Conservation (phyloP, 2,797 vertebrate genomes). For the Poeciliopsis presidionis region DNA sequence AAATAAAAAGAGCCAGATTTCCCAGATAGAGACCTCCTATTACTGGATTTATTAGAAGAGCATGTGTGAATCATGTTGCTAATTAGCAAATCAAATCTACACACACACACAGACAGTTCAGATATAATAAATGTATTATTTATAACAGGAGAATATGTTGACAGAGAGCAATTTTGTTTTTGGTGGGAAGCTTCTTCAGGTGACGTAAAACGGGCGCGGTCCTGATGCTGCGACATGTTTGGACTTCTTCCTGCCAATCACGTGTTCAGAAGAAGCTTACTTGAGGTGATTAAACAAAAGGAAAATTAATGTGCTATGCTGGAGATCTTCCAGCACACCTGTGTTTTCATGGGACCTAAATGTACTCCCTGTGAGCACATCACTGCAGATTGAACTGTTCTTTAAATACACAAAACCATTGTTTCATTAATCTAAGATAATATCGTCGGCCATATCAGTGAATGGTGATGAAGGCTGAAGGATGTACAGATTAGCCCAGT, state of each 20-base stretch:
- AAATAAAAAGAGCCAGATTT: constrained; percentile 41
- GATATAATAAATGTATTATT: not conserved
- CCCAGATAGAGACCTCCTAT: constrained; percentile 52
- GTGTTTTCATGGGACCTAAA: constrained; percentile 60
- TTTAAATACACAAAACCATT: constrained; percentile 42
- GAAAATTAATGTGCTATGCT: constrained; percentile 43
- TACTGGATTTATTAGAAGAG: constrained; percentile 40
- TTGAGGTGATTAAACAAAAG: constrained; percentile 61
- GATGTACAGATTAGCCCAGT: not conserved
- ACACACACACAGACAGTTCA: not conserved
- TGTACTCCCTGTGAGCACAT: constrained; percentile 70
- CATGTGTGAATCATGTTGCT: constrained; percentile 46
- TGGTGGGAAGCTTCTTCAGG: not conserved
- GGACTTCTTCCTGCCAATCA: constrained; percentile 10
- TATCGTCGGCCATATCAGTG: not conserved
- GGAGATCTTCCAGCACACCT: constrained; percentile 50
- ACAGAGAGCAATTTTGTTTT: not conserved
- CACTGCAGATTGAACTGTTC: constrained; percentile 68
- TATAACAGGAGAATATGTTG: not conserved
- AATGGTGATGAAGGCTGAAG: not conserved
- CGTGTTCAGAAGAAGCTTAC: constrained; percentile 14
- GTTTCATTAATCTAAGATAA: not conserved
- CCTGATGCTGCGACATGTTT: not conserved
- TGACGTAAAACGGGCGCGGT: not conserved
- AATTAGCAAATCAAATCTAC: constrained; percentile 11